A percentile compares a stretch with the other conserved stretches of the same genome.
Conservation (phyloP, 2,113 vertebrate species). For the Nyctibius bracteatus region DNA sequence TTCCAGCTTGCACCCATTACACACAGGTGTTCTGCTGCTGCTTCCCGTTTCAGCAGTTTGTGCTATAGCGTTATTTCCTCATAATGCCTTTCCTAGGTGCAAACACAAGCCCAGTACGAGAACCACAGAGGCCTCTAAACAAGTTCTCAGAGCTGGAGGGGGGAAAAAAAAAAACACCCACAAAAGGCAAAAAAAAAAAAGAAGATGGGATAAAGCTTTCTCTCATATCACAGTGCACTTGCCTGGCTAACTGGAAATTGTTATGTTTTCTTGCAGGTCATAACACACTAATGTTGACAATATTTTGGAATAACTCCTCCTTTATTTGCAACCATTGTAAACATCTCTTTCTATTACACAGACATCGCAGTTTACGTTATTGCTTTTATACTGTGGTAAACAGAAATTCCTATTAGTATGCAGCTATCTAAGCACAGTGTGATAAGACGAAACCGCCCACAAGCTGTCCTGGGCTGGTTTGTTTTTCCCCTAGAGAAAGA, state of each 20-base stretch:
- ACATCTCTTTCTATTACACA: slow-evolving; percentile 43
- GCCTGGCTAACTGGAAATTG: neutral
- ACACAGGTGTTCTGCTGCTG: neutral
- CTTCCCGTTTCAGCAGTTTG: neutral
- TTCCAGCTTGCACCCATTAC: no score
- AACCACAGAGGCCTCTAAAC: neutral
- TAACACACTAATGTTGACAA: neutral
- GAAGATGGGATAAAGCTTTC: neutral
- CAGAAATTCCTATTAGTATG: neutral
- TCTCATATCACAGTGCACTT: fast-evolving
- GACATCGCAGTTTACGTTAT: slow-evolving; percentile 62
- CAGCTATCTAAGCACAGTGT: slow-evolving; percentile 41
- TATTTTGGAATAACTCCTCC: neutral
- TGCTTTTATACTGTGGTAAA: slow-evolving; percentile 54
- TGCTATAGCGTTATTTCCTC: neutral
- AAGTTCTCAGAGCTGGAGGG: neutral
- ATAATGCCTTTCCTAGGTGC: neutral
- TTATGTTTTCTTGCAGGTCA: neutral
- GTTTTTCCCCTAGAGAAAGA: neutral
- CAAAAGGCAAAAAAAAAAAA: neutral
- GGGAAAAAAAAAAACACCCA: neutral
- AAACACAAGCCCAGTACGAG: neutral
- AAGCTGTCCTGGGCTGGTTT: neutral
- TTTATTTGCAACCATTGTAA: slow-evolving; percentile 71
- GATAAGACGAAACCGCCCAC: slow-evolving; percentile 1